Conservation (phyloP, 2,797 vertebrate species). For the Valencia hispanica region DNA sequence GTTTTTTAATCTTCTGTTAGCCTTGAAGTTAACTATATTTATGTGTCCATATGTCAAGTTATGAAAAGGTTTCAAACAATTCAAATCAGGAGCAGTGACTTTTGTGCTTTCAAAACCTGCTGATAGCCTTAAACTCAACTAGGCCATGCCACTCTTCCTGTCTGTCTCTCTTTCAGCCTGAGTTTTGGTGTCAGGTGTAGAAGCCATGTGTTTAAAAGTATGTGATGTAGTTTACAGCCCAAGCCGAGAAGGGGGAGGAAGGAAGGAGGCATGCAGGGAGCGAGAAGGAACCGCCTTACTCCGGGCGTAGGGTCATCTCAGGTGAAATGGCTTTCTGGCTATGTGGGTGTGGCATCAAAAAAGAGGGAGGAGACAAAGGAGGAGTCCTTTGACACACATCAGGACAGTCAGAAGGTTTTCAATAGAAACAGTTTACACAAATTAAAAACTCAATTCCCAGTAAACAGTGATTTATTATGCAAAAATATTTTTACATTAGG, state of each 20-base stretch:
- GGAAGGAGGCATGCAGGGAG: slow-evolving; percentile 34
- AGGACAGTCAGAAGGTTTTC: slow-evolving; percentile 32
- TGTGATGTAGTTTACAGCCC: slow-evolving; percentile 64
- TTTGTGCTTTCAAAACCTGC: slow-evolving; percentile 14
- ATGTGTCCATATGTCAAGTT: background rate
- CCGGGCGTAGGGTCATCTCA: slow-evolving; percentile 72
- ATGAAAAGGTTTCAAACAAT: background rate
- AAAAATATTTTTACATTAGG: background rate
- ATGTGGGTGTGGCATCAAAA: slow-evolving; percentile 57
- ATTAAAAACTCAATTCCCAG: background rate
- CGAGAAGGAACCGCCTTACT: slow-evolving; percentile 56
- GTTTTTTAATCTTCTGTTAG: background rate
- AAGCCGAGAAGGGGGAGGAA: slow-evolving; percentile 43
- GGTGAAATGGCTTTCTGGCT: slow-evolving; percentile 71
- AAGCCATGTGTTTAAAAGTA: slow-evolving; percentile 67
- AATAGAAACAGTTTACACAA: slow-evolving; percentile 17
- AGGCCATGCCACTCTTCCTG: slow-evolving; percentile 11
- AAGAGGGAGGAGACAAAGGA: slow-evolving; percentile 55
- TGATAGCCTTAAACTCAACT: background rate
- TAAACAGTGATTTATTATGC: background rate
- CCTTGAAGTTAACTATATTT: background rate
- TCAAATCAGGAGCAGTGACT: background rate
- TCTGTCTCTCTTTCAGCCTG: slow-evolving; percentile 43
- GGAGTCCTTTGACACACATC: slow-evolving; percentile 45
- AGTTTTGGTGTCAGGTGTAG: slow-evolving; percentile 70